phyloP scores from a whole-genome alignment of 2,888 invertebrate genomes.

The Xylophagus ater region DNA sequence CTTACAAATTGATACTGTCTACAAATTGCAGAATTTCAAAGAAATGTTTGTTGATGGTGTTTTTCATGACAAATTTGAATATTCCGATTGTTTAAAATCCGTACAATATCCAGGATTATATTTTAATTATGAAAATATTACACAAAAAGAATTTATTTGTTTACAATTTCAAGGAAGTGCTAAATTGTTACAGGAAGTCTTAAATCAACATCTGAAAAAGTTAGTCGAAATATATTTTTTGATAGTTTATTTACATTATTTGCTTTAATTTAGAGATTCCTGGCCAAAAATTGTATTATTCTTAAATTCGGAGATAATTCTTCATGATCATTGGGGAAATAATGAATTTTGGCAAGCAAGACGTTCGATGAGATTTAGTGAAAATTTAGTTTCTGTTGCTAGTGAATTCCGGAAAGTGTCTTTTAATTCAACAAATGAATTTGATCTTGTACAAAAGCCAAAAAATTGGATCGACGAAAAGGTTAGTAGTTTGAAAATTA shows the following conservation, averaged over 20 bases:
- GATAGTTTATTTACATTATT: not conserved
- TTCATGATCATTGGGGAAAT: conserved; percentile 82
- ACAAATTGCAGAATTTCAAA: conserved; percentile 72
- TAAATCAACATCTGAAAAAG: conserved; percentile 27
- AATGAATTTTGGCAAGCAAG: conserved; percentile 73
- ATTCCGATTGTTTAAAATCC: conserved; percentile 41
- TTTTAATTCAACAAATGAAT: conserved; percentile 51
- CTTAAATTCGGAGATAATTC: conserved; percentile 67
- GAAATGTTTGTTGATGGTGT: conserved; percentile 71
- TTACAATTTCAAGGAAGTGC: conserved; percentile 73
- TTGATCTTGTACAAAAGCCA: conserved; percentile 48
- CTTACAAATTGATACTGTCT: conserved; percentile 57
- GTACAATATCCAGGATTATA: conserved; percentile 38
- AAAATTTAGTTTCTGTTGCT: conserved; percentile 54
- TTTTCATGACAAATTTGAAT: conserved; percentile 73
- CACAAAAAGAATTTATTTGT: conserved; percentile 43
- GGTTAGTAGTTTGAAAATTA: conserved; percentile 27
- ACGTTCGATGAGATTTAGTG: conserved; percentile 83
- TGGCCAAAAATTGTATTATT: conserved; percentile 24
- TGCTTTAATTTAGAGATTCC: conserved; percentile 1
- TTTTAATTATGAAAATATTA: conserved; percentile 63
- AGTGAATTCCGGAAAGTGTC: conserved; percentile 49
- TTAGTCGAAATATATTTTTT: conserved; percentile 1
- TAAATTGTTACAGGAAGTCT: conserved; percentile 49
- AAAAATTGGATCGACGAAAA: conserved; percentile 51